phyloP scores from a whole-genome alignment of 1,140 invertebrate species.

The Lethrus apterus region DNA sequence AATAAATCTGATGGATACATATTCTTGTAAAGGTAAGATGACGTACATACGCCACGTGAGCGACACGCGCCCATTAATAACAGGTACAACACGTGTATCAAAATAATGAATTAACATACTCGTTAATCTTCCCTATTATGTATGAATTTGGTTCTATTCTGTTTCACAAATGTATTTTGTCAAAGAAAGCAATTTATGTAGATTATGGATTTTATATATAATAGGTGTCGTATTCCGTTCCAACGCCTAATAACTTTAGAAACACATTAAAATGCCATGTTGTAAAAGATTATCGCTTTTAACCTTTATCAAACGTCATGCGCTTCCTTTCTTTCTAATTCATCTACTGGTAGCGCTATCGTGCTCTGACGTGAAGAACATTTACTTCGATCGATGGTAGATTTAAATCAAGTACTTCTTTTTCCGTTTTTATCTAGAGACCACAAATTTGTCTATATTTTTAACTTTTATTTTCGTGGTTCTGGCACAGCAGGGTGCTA shows the following conservation, averaged over 20 bases:
- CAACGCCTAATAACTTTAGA: constrained; percentile 11
- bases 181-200: neutral
- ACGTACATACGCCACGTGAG: constrained; percentile 3
- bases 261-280: constrained; percentile 11
- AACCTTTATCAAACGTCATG: too few species aligned
- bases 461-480: constrained; percentile 29
- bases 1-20: too few species aligned
- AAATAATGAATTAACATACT: constrained; percentile 11
- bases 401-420: constrained; percentile 11
- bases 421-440: constrained; percentile 15
- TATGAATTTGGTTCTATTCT: constrained; percentile 2
- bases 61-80: constrained; percentile 13
- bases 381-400: neutral
- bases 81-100: neutral
- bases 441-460: constrained; percentile 35
- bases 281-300: constrained; percentile 13
- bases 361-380: too few species aligned
- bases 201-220: constrained; percentile 10
- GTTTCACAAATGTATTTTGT: constrained; percentile 1
- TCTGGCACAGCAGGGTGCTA: constrained; percentile 27
- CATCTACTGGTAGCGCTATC: too few species aligned
- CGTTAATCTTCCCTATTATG: constrained; percentile 9
- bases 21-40: too few species aligned
- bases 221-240: constrained; percentile 12
- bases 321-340: too few species aligned